Evolutionary conservation across 92 coral and sea anemone species (phyloP).

Genomic region (Porites rus): DNA sequence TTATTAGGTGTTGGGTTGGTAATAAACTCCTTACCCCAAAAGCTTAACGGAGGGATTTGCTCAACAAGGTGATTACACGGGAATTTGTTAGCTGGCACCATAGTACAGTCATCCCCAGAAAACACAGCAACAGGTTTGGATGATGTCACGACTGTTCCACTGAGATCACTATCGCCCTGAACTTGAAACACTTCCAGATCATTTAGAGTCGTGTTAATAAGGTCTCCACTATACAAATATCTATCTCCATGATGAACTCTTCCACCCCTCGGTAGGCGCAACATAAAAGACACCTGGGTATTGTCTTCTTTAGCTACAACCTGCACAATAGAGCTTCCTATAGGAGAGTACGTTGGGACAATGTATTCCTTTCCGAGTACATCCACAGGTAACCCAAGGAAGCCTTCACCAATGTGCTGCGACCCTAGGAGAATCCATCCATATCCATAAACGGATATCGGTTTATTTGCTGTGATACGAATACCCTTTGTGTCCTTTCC

Average conservation of each 20-base stretch:
- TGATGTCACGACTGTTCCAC: slow-evolving; percentile 79
- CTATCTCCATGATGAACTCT: slow-evolving; percentile 12
- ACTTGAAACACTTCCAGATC: slow-evolving; percentile 79
- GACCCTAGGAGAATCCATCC: background rate
- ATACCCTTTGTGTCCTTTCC: too few relatives aligned
- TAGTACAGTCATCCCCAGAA: slow-evolving; percentile 90
- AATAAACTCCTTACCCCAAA: slow-evolving; percentile 79
- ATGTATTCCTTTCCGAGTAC: slow-evolving; percentile 70
- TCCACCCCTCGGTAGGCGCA: slow-evolving; percentile 37
- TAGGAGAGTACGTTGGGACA: slow-evolving; percentile 74
- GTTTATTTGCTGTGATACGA: slow-evolving; percentile 48
- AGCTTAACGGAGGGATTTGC: slow-evolving; percentile 78
- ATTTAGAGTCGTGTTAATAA: slow-evolving; percentile 48
- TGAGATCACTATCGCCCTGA: slow-evolving; percentile 52
- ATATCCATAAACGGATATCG: slow-evolving; percentile 75
- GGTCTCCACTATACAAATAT: slow-evolving; percentile 48
- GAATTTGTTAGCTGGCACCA: slow-evolving; percentile 49
- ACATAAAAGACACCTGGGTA: slow-evolving; percentile 61
- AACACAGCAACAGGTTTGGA: slow-evolving; percentile 81
- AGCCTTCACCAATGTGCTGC: slow-evolving; percentile 73
- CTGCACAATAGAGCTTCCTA: slow-evolving; percentile 61
- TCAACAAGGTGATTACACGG: slow-evolving; percentile 89
- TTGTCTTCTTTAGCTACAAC: slow-evolving; percentile 74
- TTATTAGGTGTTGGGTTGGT: slow-evolving; percentile 74
- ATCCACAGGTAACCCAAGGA: slow-evolving; percentile 83